Evolutionary conservation across 1,140 invertebrate species (phyloP).

Genomic region (Babylonia areolata): DNA sequence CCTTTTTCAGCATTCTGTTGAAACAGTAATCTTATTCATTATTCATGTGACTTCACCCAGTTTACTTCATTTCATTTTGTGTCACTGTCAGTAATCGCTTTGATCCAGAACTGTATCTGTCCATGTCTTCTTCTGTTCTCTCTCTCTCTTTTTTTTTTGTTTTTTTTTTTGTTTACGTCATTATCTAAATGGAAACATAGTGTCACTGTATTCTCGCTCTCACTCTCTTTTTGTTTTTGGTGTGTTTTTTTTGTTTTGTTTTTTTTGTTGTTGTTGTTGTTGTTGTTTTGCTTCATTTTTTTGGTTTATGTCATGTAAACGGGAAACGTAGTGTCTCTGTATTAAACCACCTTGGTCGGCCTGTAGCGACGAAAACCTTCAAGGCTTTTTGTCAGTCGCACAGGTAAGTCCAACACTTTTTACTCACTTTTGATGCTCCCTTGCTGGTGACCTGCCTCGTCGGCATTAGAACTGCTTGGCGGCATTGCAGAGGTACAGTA

Average conservation of each 20-base stretch:
- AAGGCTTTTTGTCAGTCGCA: background rate
- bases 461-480: too few species aligned
- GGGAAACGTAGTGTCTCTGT: background rate
- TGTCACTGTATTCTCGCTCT: too few species aligned
- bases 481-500: too few species aligned
- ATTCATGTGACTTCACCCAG: too few species aligned
- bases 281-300: background rate
- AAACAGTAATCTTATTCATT: too few species aligned
- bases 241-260: background rate
- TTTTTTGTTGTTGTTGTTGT: background rate
- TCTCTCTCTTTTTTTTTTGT: background rate
- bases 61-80: too few species aligned
- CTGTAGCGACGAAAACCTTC: background rate
- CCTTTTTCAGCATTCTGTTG: too few species aligned
- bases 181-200: background rate
- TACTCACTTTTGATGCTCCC: background rate
- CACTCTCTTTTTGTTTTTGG: constrained; percentile 22
- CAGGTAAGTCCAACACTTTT: background rate
- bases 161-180: background rate
- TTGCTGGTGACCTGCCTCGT: background rate
- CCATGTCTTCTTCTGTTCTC: too few species aligned
- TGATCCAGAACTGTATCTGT: background rate
- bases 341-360: background rate
- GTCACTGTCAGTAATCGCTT: too few species aligned
- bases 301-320: background rate